Base-by-base conservation (phyloP, 2,888 invertebrate species). In the Tetheella fluctuosa region DNA sequence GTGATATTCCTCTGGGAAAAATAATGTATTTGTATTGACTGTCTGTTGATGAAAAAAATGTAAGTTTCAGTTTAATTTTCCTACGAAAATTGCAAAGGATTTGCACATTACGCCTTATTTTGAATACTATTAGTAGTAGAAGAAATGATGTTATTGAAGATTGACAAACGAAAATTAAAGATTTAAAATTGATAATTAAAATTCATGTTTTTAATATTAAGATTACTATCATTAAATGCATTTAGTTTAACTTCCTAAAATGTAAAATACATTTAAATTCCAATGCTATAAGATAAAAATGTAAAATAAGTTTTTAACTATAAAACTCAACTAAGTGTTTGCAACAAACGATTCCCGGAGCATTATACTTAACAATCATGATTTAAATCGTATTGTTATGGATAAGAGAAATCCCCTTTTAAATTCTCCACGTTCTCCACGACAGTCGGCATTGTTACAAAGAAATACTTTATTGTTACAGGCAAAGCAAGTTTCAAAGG, bases 401-500 rank as follows among this genome's bases (percentile, higher is more conserved):
- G 25, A 37, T 55, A 55, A 23, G 34, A 55, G 23, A 34, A 54
- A 37, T 23, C 12, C 34, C 37, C 8, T 55, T 55, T 55, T 13
- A 37, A 34, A 54, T n/a, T n/a, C n/a, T n/a, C n/a, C n/a, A n/a
- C n/a, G n/a, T 55, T 34, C 55, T 10, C 3, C 37, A 34, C 55
- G 55, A 55, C 55, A 55, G 30, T 37, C 30, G n/a, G 20, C 48
- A 55, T 23, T 55, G 59, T 56, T 63, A 62, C 64, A 80, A 79
- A 78, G 78, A 74, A 75, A 77, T 71, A 69, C 70, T 76, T 80
- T 68, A 73, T 76, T 77, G 71, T 74, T 74, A 62, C 65, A 61
- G 61, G 8, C 55, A 62, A 68, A 57, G 65, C 61, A 68, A 69
- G 56, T 70, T 71, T 69, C 69, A 74, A 73, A 75, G 68, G 65